Percentiles rank a stretch among this genome's conserved stretches.
phyloP scores from a whole-genome alignment of 2,797 vertebrate genomes.

The Trichosurus vulpecula region DNA sequence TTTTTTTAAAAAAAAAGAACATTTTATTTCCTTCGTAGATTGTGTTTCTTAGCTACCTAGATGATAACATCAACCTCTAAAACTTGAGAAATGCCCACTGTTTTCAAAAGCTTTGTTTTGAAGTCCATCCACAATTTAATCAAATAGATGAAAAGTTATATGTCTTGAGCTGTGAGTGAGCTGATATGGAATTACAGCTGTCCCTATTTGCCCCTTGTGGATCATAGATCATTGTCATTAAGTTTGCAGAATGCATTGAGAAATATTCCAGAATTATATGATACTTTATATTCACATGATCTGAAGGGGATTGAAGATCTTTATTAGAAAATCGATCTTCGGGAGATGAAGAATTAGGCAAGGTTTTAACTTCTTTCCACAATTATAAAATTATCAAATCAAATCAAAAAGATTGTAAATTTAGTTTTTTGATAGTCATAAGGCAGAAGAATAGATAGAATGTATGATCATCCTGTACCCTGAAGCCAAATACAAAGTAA shows the following conservation, averaged over 20 bases:
- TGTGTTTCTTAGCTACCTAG: slow-evolving; percentile 11
- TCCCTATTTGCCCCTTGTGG: slow-evolving; percentile 54
- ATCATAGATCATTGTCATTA: slow-evolving; percentile 48
- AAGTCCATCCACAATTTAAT: slow-evolving; percentile 46
- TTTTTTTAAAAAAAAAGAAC: slow-evolving; percentile 1
- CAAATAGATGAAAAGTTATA: slow-evolving; percentile 51
- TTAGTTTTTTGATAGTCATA: background rate
- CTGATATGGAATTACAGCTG: slow-evolving; percentile 32
- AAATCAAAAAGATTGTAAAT: slow-evolving; percentile 52
- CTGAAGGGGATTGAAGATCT: slow-evolving; percentile 11
- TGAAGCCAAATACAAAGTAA: background rate
- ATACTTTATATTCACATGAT: slow-evolving; percentile 40
- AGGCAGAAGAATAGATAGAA: slow-evolving; percentile 68
- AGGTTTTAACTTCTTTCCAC: slow-evolving; percentile 40
- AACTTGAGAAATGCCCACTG: slow-evolving; percentile 18
- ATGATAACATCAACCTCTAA: slow-evolving; percentile 21
- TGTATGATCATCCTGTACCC: background rate
- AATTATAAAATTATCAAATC: slow-evolving; percentile 23
- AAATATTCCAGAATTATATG: slow-evolving; percentile 56
- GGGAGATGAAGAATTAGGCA: slow-evolving; percentile 20
- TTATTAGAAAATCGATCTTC: slow-evolving; percentile 47
- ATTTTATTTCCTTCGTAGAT: background rate
- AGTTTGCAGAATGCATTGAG: slow-evolving; percentile 43
- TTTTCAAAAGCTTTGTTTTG: slow-evolving; percentile 42
- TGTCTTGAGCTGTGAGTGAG: slow-evolving; percentile 47